phyloP scores from a whole-genome alignment of 2,888 invertebrate species.

The Pheosia gnoma region DNA sequence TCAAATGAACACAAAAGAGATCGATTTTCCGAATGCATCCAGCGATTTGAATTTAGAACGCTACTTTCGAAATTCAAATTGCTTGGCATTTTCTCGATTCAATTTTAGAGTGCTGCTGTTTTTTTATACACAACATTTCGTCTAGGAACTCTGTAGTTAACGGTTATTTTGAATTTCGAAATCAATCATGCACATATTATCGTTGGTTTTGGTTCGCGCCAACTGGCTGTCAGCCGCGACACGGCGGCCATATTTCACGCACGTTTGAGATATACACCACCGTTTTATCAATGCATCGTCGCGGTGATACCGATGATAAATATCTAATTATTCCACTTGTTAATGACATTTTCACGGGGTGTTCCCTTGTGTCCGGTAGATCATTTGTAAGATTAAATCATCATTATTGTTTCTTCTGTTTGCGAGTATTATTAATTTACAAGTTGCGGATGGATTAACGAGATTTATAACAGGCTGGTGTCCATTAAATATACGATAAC shows the following conservation, averaged over 20 bases:
- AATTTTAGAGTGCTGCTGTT: conserved; percentile 10
- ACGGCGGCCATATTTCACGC: conserved; percentile 77
- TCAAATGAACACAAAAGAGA: background rate
- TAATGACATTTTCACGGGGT: conserved; percentile 80
- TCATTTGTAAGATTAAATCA: conserved; percentile 67
- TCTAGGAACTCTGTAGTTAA: conserved; percentile 26
- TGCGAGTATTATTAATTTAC: conserved; percentile 21
- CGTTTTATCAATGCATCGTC: conserved; percentile 84
- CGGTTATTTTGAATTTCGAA: conserved; percentile 47
- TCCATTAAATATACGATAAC: background rate
- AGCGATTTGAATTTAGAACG: conserved; percentile 31
- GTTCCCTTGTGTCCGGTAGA: conserved; percentile 68
- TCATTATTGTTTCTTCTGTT: conserved; percentile 38
- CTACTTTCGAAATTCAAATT: conserved; percentile 22
- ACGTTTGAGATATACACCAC: conserved; percentile 75
- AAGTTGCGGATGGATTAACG: conserved; percentile 29
- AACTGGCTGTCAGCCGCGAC: conserved; percentile 73
- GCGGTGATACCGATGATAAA: conserved; percentile 79
- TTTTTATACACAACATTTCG: conserved; percentile 13
- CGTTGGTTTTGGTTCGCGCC: conserved; percentile 71
- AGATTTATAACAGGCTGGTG: conserved; percentile 23
- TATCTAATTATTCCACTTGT: conserved; percentile 79
- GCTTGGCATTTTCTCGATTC: conserved; percentile 1
- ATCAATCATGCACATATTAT: conserved; percentile 79
- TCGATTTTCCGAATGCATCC: background rate